Conservation (phyloP, 1,140 invertebrate genomes). For the Gonatopus flavifemur region DNA sequence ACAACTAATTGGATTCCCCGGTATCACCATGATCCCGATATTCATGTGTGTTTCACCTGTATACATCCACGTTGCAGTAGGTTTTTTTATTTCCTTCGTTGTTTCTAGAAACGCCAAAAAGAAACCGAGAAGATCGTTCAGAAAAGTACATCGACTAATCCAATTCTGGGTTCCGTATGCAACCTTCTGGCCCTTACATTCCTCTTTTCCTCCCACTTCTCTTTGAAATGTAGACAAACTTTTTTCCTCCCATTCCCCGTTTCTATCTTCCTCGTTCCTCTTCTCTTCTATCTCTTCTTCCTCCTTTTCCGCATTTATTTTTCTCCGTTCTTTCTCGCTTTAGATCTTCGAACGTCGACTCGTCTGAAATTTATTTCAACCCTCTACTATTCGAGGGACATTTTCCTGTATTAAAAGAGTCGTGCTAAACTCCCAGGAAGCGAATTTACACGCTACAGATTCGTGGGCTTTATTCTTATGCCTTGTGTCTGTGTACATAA, state of each 20-base stretch:
- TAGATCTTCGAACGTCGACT: neutral
- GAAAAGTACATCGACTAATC: conserved; percentile 32
- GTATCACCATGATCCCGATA: conserved; percentile 10
- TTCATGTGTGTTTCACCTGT: neutral
- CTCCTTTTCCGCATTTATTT: conserved; percentile 9
- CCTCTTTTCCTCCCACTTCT: conserved; percentile 1
- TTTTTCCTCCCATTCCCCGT: neutral
- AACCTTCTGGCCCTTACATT: neutral
- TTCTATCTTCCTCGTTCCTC: neutral
- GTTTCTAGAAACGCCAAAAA: neutral
- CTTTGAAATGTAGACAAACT: too few relatives aligned
- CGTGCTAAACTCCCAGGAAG: conserved; percentile 27
- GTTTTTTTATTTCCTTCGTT: neutral
- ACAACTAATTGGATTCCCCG: conserved; percentile 25
- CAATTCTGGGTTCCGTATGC: conserved; percentile 29
- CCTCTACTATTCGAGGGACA: conserved; percentile 22
- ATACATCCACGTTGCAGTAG: neutral
- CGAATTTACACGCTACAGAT: too few relatives aligned
- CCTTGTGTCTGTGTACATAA: too few relatives aligned
- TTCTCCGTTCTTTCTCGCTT: conserved; percentile 1
- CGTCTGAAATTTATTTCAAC: conserved; percentile 29
- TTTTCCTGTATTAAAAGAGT: neutral
- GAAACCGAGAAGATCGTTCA: conserved; percentile 3
- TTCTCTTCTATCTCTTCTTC: conserved; percentile 8
- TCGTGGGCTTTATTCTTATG: too few relatives aligned